Conservation (phyloP, 2,888 invertebrate genomes). For the Phlogophora meticulosa region DNA sequence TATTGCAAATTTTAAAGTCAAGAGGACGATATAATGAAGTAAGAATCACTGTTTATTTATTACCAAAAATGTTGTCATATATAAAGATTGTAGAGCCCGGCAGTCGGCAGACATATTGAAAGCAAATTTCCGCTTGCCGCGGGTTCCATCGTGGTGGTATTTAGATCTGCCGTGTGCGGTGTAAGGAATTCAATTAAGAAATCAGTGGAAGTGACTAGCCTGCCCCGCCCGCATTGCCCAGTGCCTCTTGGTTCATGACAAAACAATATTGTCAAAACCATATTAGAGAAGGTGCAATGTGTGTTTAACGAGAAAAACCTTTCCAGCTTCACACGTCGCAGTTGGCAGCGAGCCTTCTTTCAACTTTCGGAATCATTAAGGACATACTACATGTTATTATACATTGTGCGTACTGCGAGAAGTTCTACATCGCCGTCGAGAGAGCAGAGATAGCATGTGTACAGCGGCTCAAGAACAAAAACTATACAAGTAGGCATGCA, state of each 20-base stretch:
- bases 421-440: not conserved
- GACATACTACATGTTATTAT: not conserved
- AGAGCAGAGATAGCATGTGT: constrained; percentile 14
- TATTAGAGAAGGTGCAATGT: no score
- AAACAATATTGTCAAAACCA: no score
- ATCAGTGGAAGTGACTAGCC: no score
- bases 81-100: no score
- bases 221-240: no score
- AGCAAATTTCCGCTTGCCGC: no score
- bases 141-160: no score
- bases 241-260: no score
- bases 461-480: constrained; percentile 11
- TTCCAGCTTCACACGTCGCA: not conserved
- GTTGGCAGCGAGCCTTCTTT: not conserved
- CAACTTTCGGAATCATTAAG: not conserved
- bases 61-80: not conserved
- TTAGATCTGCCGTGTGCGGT: no score
- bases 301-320: no score
- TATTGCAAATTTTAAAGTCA: not conserved
- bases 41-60: constrained; percentile 1
- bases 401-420: constrained; percentile 1
- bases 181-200: no score
- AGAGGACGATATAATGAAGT: not conserved
- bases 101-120: no score
- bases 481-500: constrained; percentile 12